Evolutionary conservation across 2,113 vertebrate species (phyloP).

Genomic region (Siphamia tubifer): DNA sequence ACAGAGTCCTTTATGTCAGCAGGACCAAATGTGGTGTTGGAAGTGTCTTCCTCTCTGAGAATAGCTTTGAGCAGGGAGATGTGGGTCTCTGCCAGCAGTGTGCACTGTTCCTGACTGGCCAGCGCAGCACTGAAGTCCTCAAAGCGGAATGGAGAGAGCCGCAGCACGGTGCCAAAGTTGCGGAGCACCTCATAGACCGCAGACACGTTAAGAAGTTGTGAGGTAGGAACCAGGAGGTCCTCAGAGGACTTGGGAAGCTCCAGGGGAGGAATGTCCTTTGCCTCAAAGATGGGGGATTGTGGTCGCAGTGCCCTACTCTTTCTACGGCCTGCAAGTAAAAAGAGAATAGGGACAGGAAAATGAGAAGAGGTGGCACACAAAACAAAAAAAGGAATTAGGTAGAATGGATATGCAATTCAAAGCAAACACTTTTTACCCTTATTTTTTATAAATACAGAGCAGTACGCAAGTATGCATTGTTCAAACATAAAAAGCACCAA

Average conservation of each 20-base stretch:
- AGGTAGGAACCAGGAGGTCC: constrained; percentile 92
- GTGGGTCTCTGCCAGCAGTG: constrained; percentile 96
- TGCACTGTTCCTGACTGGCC: constrained; percentile 96
- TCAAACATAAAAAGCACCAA: too few species aligned
- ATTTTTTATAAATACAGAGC: not conserved
- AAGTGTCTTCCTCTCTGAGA: constrained; percentile 97
- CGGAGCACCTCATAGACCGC: constrained; percentile 96
- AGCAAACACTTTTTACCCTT: not conserved
- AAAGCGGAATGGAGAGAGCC: constrained; percentile 96
- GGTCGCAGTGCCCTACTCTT: constrained; percentile 85
- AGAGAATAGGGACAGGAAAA: not conserved
- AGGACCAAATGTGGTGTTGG: constrained; percentile 98
- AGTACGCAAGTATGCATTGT: not conserved
- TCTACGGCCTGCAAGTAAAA: constrained; percentile 81
- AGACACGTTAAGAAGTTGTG: constrained; percentile 93
- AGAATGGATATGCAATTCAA: not conserved
- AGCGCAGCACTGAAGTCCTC: constrained; percentile 97
- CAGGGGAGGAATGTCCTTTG: constrained; percentile 92
- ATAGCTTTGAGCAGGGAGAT: constrained; percentile 95
- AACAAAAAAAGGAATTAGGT: not conserved
- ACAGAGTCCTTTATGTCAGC: constrained; percentile 98
- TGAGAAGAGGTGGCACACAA: not conserved
- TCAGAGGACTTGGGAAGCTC: constrained; percentile 97
- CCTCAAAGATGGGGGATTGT: constrained; percentile 91
- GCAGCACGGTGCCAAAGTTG: constrained; percentile 96